A percentile compares a stretch with the other conserved stretches of the same genome.
Conservation (phyloP, 2,113 vertebrate genomes). For the Lipotes vexillifer region DNA sequence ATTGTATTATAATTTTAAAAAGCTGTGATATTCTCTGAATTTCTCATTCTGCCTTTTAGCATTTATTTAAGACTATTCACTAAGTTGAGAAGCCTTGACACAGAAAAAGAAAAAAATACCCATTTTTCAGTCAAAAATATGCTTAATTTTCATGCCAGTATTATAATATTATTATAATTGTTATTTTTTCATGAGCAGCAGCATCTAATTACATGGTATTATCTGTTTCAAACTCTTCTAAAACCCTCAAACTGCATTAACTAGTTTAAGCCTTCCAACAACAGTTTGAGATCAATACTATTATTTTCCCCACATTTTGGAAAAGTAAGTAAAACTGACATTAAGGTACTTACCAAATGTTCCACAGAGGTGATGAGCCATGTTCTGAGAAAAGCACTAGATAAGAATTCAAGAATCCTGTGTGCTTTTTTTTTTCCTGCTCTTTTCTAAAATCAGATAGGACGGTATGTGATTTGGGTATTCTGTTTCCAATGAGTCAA, state of each 20-base stretch:
- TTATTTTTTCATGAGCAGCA: not conserved
- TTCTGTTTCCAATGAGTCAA: not conserved
- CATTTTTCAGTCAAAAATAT: not conserved
- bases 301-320: not conserved
- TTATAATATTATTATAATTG: not conserved
- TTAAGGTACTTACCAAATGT: not conserved
- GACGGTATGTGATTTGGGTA: not conserved
- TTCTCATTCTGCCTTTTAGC: not conserved
- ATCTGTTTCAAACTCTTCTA: not conserved
- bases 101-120: not conserved
- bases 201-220: not conserved
- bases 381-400: not conserved
- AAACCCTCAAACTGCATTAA: not conserved
- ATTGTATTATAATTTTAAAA: slow-evolving; percentile 3
- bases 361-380: not conserved
- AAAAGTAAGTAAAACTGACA: not conserved
- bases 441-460: not conserved
- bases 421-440: not conserved
- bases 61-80: not conserved
- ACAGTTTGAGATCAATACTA: not conserved
- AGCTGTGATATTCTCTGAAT: not conserved
- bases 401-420: not conserved
- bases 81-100: not conserved
- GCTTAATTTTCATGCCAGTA: not conserved
- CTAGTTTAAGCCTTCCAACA: not conserved